Conservation (phyloP, 2,797 vertebrate species). For the Cetoscarus ocellatus region DNA sequence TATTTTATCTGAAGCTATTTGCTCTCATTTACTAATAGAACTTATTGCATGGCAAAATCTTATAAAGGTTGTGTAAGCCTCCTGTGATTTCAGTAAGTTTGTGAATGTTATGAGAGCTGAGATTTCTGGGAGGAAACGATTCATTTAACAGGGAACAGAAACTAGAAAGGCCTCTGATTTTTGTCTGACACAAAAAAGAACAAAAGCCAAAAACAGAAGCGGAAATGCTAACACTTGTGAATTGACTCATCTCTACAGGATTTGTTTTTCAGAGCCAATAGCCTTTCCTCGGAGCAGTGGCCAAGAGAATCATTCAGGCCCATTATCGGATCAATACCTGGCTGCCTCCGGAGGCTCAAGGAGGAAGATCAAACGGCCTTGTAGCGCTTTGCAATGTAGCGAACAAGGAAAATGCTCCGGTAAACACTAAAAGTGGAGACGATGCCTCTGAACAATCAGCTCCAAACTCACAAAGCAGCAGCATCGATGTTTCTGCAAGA, state of each 20-base stretch:
- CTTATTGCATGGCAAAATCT: neutral
- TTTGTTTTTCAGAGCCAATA: conserved; percentile 59
- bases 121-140: conserved; percentile 56
- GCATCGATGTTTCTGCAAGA: conserved; percentile 24
- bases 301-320: conserved; percentile 67
- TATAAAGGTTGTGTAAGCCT: neutral
- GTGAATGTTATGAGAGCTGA: conserved; percentile 24
- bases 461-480: conserved; percentile 20
- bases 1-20: neutral
- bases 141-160: conserved; percentile 72
- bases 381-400: conserved; percentile 41
- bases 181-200: conserved; percentile 52
- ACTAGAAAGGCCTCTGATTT: conserved; percentile 60
- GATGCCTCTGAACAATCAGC: conserved; percentile 40
- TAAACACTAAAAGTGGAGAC: conserved; percentile 65
- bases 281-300: conserved; percentile 36
- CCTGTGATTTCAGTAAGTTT: conserved; percentile 17
- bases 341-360: conserved; percentile 56
- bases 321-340: conserved; percentile 77
- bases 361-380: conserved; percentile 64
- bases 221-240: conserved; percentile 65
- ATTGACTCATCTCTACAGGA: conserved; percentile 69
- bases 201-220: conserved; percentile 57
- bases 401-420: conserved; percentile 52
- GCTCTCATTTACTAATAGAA: neutral